Conservation (phyloP, 2,888 invertebrate species). For the Pandemis cinnamomeana region DNA sequence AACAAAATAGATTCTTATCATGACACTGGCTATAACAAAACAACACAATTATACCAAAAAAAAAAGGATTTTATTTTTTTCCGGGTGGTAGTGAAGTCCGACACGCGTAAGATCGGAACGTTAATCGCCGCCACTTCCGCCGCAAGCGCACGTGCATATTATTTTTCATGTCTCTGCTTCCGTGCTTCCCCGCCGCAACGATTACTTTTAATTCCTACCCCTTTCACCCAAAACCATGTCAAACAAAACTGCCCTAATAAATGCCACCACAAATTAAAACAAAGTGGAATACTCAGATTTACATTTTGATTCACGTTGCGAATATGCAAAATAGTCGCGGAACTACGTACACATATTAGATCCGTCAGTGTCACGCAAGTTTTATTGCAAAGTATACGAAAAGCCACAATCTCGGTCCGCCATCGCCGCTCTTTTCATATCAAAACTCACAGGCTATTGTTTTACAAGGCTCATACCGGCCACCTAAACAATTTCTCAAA, state of each 20-base stretch:
- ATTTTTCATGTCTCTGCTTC: conserved; percentile 75
- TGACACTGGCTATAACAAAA: neutral
- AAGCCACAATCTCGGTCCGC: conserved; percentile 65
- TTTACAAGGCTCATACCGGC: conserved; percentile 64
- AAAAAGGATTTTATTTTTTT: neutral
- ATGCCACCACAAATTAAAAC: conserved; percentile 48
- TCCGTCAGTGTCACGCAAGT: conserved; percentile 80
- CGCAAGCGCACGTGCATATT: conserved; percentile 63
- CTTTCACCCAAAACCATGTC: conserved; percentile 68
- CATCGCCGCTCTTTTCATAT: conserved; percentile 56
- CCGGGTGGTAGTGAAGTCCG: neutral
- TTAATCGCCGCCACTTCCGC: conserved; percentile 65
- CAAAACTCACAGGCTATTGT: conserved; percentile 61
- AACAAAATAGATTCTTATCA: too few relatives aligned
- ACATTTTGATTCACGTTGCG: conserved; percentile 17
- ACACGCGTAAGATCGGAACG: conserved; percentile 57
- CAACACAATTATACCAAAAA: neutral
- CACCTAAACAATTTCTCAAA: conserved; percentile 76
- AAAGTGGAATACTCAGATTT: neutral
- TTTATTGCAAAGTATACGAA: conserved; percentile 77
- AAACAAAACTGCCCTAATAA: conserved; percentile 67
- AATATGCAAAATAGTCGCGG: conserved; percentile 39
- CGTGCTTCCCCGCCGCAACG: conserved; percentile 56
- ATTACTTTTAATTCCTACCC: conserved; percentile 78
- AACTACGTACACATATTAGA: conserved; percentile 65